A percentile compares a stretch with the other conserved stretches of the same genome.
These are phyloP conservation scores for Anser brachyrhynchus DNA, from an alignment of 2,113 vertebrate genomes.

Conservation along the genomic window DNA sequence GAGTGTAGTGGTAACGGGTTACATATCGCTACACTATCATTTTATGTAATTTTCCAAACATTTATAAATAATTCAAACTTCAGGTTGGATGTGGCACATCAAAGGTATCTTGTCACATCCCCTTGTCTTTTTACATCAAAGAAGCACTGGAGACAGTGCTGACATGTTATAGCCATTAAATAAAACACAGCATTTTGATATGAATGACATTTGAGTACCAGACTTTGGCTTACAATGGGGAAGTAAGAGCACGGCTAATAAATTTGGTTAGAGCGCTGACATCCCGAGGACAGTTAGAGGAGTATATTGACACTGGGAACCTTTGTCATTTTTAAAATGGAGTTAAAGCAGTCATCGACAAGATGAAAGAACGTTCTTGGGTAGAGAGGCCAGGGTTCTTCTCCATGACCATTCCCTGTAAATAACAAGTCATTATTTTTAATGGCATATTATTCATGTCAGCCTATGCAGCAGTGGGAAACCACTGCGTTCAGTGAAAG, in stretches of 20 bases:
- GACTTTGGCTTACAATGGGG: not conserved
- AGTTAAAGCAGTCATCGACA: not conserved
- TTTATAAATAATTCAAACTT: conserved; percentile 39
- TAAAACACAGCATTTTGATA: conserved; percentile 58
- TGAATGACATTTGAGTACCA: not conserved
- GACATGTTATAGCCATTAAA: conserved; percentile 41
- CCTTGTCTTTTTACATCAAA: conserved; percentile 2
- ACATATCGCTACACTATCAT: not conserved
- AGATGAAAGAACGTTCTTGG: not conserved
- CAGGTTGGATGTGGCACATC: conserved; percentile 12
- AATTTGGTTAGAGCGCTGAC: not conserved
- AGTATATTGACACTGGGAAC: not conserved
- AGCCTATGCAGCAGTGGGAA: not conserved
- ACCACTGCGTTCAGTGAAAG: not conserved
- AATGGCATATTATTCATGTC: not conserved
- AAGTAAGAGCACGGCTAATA: not conserved
- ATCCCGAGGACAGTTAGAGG: not conserved
- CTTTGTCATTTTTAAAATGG: not conserved
- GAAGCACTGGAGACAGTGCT: not conserved
- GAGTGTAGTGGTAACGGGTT: not conserved
- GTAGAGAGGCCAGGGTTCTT: not conserved
- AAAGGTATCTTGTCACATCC: not conserved
- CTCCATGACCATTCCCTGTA: not conserved
- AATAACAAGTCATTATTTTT: conserved; percentile 11
- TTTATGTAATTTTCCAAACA: not conserved